Percentiles rank a stretch among this genome's conserved stretches.
Conservation (phyloP, 2,113 vertebrate species). For the Irena cyanogastra region DNA sequence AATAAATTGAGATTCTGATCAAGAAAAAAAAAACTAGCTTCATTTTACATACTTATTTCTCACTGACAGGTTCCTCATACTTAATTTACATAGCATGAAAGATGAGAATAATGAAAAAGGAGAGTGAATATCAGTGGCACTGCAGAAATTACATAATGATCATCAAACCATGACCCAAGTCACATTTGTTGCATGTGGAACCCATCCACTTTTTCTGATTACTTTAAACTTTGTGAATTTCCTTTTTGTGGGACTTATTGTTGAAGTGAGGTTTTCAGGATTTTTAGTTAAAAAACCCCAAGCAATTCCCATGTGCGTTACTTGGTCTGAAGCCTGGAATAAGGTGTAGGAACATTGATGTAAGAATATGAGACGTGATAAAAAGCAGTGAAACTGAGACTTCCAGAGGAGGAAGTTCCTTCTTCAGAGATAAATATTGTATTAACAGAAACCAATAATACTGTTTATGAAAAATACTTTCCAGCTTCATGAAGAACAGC, state of each 20-base stretch:
- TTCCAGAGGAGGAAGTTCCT: not conserved
- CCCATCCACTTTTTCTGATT: not conserved
- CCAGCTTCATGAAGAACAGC: not conserved
- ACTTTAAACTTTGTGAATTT: not conserved
- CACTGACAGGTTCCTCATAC: not conserved
- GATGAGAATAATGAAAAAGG: not conserved
- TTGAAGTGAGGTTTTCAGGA: not conserved
- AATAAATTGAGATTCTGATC: not conserved
- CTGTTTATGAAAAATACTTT: not conserved
- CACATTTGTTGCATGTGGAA: not conserved
- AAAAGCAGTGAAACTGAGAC: not conserved
- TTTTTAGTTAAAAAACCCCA: not conserved
- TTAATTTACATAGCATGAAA: not conserved
- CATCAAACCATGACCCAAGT: not conserved
- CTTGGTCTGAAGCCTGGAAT: not conserved
- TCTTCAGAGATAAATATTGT: not conserved
- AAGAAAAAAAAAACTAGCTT: not conserved
- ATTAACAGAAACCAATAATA: not conserved
- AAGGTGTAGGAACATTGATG: not conserved
- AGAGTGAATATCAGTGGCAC: not conserved
- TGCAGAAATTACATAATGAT: not conserved
- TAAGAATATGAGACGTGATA: not conserved
- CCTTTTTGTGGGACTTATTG: not conserved
- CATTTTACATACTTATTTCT: not conserved
- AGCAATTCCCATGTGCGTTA: fast-evolving